A percentile compares a stretch with the other conserved stretches of the same genome.
Evolutionary conservation across 2,888 invertebrate genomes (phyloP).

Genomic region (Epirrhoe tristata): DNA sequence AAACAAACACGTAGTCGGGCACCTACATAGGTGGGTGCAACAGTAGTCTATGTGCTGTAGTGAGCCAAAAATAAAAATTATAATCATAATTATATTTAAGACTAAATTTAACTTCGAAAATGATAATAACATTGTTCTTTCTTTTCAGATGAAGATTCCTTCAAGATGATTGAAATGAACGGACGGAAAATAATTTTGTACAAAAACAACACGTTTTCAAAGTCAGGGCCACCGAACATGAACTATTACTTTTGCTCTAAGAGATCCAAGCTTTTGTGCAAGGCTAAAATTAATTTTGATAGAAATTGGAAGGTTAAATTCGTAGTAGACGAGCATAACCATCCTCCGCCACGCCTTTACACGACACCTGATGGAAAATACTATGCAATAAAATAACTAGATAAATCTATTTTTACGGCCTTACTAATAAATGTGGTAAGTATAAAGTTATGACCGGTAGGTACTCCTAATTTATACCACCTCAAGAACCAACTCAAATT

Average conservation of each 20-base stretch:
- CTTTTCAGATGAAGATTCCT: conserved; percentile 26
- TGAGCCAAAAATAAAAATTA: too few relatives aligned
- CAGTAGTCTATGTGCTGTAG: too few relatives aligned
- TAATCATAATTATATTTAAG: too few relatives aligned
- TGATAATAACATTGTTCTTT: too few relatives aligned
- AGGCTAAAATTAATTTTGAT: conserved; percentile 42
- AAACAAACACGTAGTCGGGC: too few relatives aligned
- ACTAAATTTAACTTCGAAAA: too few relatives aligned
- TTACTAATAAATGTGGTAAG: not conserved
- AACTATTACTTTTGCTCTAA: conserved; percentile 43
- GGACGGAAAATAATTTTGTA: conserved; percentile 39
- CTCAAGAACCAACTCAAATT: too few relatives aligned
- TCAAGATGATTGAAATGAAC: conserved; percentile 34
- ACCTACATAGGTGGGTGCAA: too few relatives aligned
- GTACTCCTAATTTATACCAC: too few relatives aligned
- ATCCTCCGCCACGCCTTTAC: conserved; percentile 28
- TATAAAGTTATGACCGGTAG: too few relatives aligned
- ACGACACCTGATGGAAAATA: conserved; percentile 21
- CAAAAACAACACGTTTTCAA: conserved; percentile 42
- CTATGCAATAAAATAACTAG: conserved; percentile 4
- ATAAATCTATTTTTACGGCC: not conserved
- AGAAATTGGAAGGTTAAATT: conserved; percentile 21
- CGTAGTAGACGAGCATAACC: conserved; percentile 30
- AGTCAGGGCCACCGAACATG: conserved; percentile 21
- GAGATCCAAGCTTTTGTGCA: conserved; percentile 36